A percentile compares a stretch with the other conserved stretches of the same genome.
Conservation (phyloP, 2,797 vertebrate genomes). For the Myotis planiceps region DNA sequence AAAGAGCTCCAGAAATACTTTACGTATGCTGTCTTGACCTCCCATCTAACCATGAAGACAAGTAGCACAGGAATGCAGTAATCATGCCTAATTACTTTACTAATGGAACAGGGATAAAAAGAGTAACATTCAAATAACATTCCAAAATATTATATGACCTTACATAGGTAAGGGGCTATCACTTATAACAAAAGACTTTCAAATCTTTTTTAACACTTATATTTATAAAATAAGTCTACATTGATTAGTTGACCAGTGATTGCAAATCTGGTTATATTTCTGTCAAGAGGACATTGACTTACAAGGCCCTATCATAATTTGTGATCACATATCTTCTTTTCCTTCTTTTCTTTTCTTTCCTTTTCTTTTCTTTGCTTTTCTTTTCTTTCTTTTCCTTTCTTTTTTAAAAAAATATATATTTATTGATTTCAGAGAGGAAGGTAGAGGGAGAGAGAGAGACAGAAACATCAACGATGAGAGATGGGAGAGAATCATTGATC, state of each 20-base stretch:
- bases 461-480: no score
- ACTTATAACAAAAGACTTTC: background rate
- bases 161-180: accelerated
- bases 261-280: background rate
- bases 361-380: no score
- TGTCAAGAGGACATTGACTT: background rate
- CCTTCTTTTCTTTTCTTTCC: no score
- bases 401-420: no score
- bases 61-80: background rate
- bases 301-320: background rate
- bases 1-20: background rate
- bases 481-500: no score
- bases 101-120: background rate
- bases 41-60: background rate
- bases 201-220: background rate
- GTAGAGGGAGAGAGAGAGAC: no score
- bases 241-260: background rate
- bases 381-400: no score
- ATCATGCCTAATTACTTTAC: background rate
- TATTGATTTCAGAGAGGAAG: no score
- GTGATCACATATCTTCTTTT: background rate
- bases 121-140: background rate
- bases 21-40: background rate
- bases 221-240: background rate
- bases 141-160: background rate